phyloP scores from a whole-genome alignment of 2,797 vertebrate species.

The Valencia hispanica region DNA sequence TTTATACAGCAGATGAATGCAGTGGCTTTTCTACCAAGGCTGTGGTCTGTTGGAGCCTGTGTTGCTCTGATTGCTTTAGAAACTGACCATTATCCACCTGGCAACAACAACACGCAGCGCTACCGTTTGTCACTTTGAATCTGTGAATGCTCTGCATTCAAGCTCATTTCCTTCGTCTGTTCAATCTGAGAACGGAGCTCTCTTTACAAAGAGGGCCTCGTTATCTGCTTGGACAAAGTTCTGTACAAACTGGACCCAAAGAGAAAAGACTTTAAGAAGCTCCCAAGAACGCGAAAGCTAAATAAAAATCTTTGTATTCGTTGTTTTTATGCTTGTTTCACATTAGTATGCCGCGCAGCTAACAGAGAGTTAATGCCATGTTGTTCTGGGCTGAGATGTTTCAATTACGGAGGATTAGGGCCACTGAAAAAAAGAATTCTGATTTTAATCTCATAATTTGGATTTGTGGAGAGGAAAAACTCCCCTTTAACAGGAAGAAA shows the following conservation, averaged over 20 bases:
- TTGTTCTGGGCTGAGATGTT: background rate
- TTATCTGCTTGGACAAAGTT: background rate
- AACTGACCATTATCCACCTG: background rate
- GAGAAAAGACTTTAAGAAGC: background rate
- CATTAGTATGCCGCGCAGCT: background rate
- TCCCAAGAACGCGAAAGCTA: background rate
- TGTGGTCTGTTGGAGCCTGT: background rate
- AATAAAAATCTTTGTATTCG: background rate
- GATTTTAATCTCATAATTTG: no score
- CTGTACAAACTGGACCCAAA: background rate
- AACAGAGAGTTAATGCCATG: background rate
- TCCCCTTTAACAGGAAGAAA: no score
- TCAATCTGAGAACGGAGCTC: background rate
- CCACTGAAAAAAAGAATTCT: no score
- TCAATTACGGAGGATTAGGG: no score
- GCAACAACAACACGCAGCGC: background rate
- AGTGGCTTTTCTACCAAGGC: background rate
- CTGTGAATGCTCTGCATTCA: slow-evolving; percentile 6
- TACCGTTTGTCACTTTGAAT: background rate
- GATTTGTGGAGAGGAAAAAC: no score
- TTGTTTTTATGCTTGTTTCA: background rate
- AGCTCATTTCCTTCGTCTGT: background rate
- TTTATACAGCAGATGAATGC: background rate
- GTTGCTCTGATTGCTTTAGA: background rate
- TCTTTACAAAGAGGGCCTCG: background rate